Percentiles rank a stretch among this genome's conserved stretches.
These are phyloP conservation scores for Carassius auratus DNA, from an alignment of 2,113 vertebrate genomes.

Conservation along the genomic window DNA sequence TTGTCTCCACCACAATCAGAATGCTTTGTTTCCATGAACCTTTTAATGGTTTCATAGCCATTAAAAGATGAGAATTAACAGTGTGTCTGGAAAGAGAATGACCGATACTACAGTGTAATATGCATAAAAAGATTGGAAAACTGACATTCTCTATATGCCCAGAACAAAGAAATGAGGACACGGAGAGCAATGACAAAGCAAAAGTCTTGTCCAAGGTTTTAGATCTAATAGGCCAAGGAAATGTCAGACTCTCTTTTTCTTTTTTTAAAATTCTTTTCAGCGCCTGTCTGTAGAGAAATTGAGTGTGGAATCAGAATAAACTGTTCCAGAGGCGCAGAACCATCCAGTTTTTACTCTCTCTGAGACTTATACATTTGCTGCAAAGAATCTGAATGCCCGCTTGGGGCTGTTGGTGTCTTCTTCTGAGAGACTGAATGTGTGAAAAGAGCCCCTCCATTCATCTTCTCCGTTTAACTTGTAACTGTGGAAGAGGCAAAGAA, in stretches of 20 bases:
- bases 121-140: neutral
- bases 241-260: neutral
- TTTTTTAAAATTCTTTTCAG: neutral
- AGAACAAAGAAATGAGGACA: constrained; percentile 21
- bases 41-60: neutral
- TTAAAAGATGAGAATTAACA: constrained; percentile 13
- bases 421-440: neutral
- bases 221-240: neutral
- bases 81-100: neutral
- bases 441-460: constrained; percentile 11
- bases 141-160: neutral
- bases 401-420: constrained; percentile 11
- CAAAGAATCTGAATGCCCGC: neutral
- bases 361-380: constrained; percentile 6
- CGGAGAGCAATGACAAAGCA: neutral
- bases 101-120: neutral
- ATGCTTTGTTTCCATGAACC: neutral
- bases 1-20: neutral
- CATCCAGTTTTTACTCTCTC: neutral
- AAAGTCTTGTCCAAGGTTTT: neutral
- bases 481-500: neutral
- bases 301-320: neutral
- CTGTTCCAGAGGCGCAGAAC: neutral
- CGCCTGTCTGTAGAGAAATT: neutral
- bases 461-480: neutral